Conservation (phyloP, 2,113 vertebrate genomes). For the Caretta caretta region DNA sequence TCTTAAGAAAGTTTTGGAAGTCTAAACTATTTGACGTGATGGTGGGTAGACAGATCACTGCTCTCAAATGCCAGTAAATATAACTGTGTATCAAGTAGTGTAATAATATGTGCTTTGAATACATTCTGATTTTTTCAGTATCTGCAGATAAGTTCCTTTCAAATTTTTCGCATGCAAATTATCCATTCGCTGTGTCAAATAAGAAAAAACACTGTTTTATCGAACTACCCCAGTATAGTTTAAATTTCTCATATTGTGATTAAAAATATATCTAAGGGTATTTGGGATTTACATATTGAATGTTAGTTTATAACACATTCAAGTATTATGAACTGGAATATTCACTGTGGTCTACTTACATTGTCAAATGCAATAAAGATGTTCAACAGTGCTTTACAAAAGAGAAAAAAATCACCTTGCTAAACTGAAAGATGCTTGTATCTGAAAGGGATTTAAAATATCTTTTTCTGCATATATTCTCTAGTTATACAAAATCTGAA, state of each 20-base stretch:
- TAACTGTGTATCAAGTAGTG: neutral
- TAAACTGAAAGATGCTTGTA: neutral
- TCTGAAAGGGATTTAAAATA: neutral
- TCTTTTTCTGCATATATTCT: neutral
- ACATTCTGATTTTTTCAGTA: neutral
- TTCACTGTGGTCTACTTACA: neutral
- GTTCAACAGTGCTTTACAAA: neutral
- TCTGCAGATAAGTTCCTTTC: neutral
- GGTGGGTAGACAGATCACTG: neutral
- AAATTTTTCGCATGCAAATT: neutral
- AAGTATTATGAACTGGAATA: neutral
- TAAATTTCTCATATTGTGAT: neutral
- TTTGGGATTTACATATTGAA: neutral
- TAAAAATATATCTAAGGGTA: neutral
- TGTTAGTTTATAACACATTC: neutral
- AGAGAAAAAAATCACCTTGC: neutral
- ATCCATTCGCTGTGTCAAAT: neutral
- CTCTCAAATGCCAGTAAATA: neutral
- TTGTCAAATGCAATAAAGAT: neutral
- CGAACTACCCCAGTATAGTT: neutral
- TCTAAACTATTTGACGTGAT: fast-evolving
- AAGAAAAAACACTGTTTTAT: neutral
- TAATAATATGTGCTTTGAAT: neutral
- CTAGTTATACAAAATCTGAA: neutral
- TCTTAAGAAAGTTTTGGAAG: neutral